Evolutionary conservation across 1,140 invertebrate species (phyloP), one percentile per base, ranked within the genome.

Genomic region (Wasmannia auropunctata): DNA sequence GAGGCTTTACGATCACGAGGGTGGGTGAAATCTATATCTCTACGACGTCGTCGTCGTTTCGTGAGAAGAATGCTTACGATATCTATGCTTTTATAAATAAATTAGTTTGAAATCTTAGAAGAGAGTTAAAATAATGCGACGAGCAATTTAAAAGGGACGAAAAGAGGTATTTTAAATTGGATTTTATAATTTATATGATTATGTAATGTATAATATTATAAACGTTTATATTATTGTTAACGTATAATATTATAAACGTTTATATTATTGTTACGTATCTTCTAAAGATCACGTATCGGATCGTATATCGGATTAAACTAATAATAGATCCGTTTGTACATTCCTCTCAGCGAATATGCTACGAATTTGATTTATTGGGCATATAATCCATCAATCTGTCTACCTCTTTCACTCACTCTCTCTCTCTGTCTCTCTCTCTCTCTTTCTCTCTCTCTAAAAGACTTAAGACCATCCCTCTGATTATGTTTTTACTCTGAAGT

Each of bases 401-500:
- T 86, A 40, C 85, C 74, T 65, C 46, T 34, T 58, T 76, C 19
- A 16, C 16, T 49, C 46, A 5, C 6, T 7, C 16, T 19, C 60
- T 22, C 51, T 37, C 37, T 70, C 2, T 58, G 19, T 51, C 22
- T 72, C 60, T 28, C 51, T 46, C 28, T 85, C 2, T 74, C 25
- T 22, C 34, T 40, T 8, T 67, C 56, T 60, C 25, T 85, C 34
- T 85, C 67, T 65, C 58, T 43, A 46, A 79, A 77, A 89, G 87
- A 91, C 87, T 91, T 91, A 90, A 49, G 77, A 46, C 88, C 89
- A 88, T 91, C 89, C 87, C 84, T 63, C 90, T 90, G 90, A 91
- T 91, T 91, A 91, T 90, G 90, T 91, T 91, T 91, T 90, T 91
- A 91, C 90, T 86, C 74, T 88, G 76, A 87, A 90, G 79, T 87